Base-by-base conservation (phyloP, 2,113 vertebrate genomes). In the Microtus ochrogaster region DNA sequence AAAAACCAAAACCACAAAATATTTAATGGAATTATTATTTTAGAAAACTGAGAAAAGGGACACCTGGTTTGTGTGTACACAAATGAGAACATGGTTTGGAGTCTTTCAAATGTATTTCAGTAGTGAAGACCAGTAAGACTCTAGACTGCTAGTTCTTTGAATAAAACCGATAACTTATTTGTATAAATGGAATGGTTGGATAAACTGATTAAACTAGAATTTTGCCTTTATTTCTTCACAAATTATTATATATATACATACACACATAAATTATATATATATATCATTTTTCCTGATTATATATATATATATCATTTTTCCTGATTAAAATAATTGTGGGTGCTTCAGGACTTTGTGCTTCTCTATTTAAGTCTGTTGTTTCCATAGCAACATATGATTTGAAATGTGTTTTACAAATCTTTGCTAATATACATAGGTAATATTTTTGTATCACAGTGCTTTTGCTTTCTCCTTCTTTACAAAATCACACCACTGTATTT, bases 391-490 rank as follows among this genome's bases (percentile, higher is more conserved):
- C 88, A 95, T 95, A 94, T 95, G 63, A 94, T 97, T 96, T 91
- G 85, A 94, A 98, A 96, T 97, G 96, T 98, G 97, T 98, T 98
- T 98, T 98, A 92, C 98, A 98, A 98, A 92, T 96, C 96, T 97
- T 97, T 97, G 97, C 96, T 98, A 98, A 97, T 97, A 98, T 98
- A 92, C 97, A 98, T 97, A 91, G 91, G 97, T 95, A 94, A 93
- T 98, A 98, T 98, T 99, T 99, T 99, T 99, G 84, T 99, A 98
- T 97, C 92, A 93, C 87, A 96, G 28, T 97, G 16, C 33, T 90
- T 96, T 36, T 36, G 74, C 95, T 96, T 96, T 89, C 84, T 97
- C 78, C 66, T 96, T 86, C 96, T 70, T 94, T 61, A 83, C 96
- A 61, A 41, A 94, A 92, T 95, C 94, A 66, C 96, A 92, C 89